Percentiles rank a stretch among this genome's conserved stretches.
Conservation (phyloP, 2,797 vertebrate species). For the Aldrovandia affinis region DNA sequence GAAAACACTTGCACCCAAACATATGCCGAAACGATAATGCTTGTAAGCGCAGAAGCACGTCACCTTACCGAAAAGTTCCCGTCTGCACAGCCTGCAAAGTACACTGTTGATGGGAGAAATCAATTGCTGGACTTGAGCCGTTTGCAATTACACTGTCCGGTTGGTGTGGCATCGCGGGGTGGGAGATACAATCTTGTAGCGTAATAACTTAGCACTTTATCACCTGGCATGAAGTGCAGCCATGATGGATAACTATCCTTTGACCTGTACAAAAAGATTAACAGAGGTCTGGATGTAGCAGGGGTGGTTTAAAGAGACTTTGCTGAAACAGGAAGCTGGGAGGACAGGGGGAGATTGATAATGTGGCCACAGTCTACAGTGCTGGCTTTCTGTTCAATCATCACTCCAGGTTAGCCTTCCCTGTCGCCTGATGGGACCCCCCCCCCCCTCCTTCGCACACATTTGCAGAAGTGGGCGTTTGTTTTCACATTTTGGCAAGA, state of each 20-base stretch:
- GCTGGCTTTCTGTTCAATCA: constrained; percentile 21
- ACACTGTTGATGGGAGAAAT: constrained; percentile 37
- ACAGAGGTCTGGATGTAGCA: constrained; percentile 28
- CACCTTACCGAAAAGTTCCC: background rate
- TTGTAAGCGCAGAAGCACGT: background rate
- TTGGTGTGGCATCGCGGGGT: constrained; percentile 24
- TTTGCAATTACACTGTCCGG: constrained; percentile 45
- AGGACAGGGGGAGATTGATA: constrained; percentile 22
- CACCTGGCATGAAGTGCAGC: constrained; percentile 38
- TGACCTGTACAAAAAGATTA: constrained; percentile 45
- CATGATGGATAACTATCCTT: constrained; percentile 40
- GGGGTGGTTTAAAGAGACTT: constrained; percentile 17
- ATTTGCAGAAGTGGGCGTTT: constrained; percentile 12
- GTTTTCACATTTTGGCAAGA: constrained; percentile 19
- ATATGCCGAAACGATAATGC: background rate
- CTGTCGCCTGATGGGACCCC: background rate
- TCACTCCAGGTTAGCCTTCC: constrained; percentile 10
- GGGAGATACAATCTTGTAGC: constrained; percentile 41
- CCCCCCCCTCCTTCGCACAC: background rate
- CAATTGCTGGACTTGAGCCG: constrained; percentile 25
- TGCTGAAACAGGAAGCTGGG: constrained; percentile 17
- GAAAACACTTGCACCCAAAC: background rate
- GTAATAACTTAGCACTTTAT: constrained; percentile 47
- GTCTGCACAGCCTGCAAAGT: background rate
- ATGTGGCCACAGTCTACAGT: background rate